A percentile compares a stretch with the other conserved stretches of the same genome.
Conservation (phyloP, 2,888 invertebrate species). For the Synanthedon myopaeformis region DNA sequence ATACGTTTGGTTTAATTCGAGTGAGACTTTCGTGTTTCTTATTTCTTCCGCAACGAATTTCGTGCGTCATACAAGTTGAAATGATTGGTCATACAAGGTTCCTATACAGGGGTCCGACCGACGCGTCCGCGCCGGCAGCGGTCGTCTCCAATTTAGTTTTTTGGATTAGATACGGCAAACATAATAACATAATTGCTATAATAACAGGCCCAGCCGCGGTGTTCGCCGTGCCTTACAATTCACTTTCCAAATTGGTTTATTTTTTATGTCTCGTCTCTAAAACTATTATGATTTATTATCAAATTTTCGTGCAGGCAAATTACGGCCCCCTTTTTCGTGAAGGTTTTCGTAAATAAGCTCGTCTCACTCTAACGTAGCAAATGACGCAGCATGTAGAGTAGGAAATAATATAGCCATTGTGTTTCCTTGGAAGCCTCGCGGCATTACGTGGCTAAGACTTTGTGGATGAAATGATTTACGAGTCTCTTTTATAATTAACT, state of each 20-base stretch:
- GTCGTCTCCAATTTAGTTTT: conserved; percentile 68
- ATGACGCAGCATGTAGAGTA: conserved; percentile 25
- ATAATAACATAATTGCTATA: conserved; percentile 71
- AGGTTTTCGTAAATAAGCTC: conserved; percentile 22
- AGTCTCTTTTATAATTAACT: conserved; percentile 56
- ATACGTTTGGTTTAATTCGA: conserved; percentile 45
- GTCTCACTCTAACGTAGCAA: conserved; percentile 39
- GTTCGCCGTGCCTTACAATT: conserved; percentile 66
- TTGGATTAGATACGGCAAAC: conserved; percentile 69
- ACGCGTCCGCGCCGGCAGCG: conserved; percentile 67
- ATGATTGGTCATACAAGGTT: conserved; percentile 40
- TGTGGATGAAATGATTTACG: conserved; percentile 57
- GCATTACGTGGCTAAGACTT: conserved; percentile 36
- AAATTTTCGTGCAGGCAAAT: conserved; percentile 70
- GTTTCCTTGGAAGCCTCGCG: conserved; percentile 48
- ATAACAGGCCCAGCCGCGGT: conserved; percentile 57
- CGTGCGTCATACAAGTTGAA: conserved; percentile 66
- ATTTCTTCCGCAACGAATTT: conserved; percentile 70
- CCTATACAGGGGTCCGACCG: conserved; percentile 21
- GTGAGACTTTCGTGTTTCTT: conserved; percentile 64
- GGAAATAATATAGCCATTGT: conserved; percentile 42
- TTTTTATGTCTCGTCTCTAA: conserved; percentile 62
- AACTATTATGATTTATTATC: conserved; percentile 70
- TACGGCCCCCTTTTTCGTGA: conserved; percentile 54
- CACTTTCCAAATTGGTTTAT: conserved; percentile 70